These are phyloP conservation scores for Otus scops DNA, from an alignment of 2,797 vertebrate species.

Conservation along the genomic window DNA sequence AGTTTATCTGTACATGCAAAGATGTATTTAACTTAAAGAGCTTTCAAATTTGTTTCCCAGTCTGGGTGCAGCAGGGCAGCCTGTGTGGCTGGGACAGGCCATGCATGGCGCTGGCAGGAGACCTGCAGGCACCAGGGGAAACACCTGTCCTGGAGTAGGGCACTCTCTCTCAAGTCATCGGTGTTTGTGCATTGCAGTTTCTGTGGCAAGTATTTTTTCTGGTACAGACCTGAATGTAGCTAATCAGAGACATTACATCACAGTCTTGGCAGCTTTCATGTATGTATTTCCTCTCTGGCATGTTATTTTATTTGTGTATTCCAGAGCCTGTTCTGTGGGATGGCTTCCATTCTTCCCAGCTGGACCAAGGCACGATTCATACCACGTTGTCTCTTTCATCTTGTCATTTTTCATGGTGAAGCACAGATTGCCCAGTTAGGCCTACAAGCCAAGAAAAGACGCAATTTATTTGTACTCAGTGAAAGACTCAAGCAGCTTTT, in stretches of 20 bases:
- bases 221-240: background rate
- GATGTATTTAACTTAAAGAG: fast-evolving
- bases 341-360: background rate
- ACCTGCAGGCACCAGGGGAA: fast-evolving
- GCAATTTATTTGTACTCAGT: background rate
- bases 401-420: background rate
- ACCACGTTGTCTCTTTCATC: background rate
- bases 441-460: background rate
- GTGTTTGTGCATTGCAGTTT: background rate
- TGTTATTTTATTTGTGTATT: background rate
- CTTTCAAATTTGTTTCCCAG: background rate
- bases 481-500: background rate
- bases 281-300: background rate
- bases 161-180: fast-evolving
- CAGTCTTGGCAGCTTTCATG: background rate
- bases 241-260: background rate
- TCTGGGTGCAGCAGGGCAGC: background rate
- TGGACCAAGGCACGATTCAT: background rate
- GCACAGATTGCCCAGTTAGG: background rate
- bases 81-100: background rate
- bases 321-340: background rate
- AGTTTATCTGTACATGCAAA: background rate
- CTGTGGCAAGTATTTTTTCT: background rate
- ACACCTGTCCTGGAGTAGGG: background rate
- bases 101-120: background rate